These are phyloP conservation scores for Caenorhabditis tropicalis DNA, from an alignment of 1,140 invertebrate species.

Conservation along the genomic window DNA sequence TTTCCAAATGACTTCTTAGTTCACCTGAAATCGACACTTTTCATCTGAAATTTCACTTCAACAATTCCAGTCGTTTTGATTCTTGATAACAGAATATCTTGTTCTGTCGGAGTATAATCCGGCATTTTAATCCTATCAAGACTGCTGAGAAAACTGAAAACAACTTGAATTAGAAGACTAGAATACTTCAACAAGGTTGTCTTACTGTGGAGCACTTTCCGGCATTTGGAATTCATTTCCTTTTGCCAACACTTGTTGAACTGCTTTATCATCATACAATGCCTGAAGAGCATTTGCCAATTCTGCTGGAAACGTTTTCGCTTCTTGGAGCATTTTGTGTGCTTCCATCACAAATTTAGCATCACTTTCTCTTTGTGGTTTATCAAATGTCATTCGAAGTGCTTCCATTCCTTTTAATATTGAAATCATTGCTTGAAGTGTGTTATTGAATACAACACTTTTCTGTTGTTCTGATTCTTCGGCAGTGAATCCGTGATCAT, in stretches of 20 bases:
- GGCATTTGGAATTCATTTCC: conserved; percentile 75
- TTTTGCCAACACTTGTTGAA: conserved; percentile 70
- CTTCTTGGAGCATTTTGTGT: conserved; percentile 70
- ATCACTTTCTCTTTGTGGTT: conserved; percentile 49
- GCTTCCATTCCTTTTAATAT: conserved; percentile 55
- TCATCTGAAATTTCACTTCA: conserved; percentile 84
- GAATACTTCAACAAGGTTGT: conserved; percentile 81
- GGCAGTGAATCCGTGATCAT: conserved; percentile 87
- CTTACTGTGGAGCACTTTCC: conserved; percentile 75
- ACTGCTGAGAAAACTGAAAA: conserved; percentile 78
- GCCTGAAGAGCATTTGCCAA: conserved; percentile 65
- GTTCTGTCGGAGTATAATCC: conserved; percentile 92
- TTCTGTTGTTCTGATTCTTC: conserved; percentile 91
- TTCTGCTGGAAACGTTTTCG: conserved; percentile 65
- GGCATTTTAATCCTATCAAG: conserved; percentile 89
- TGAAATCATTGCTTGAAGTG: conserved; percentile 73
- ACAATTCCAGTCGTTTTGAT: conserved; percentile 93
- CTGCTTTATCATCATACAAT: conserved; percentile 73
- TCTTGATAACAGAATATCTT: conserved; percentile 94
- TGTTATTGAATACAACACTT: conserved; percentile 88
- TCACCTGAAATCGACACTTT: conserved; percentile 70
- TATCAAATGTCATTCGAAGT: conserved; percentile 51
- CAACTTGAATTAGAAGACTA: conserved; percentile 90
- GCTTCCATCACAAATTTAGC: conserved; percentile 60
- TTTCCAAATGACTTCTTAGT: neutral